Base-by-base conservation (phyloP, 2,113 vertebrate genomes). In the Helogale parvula region DNA sequence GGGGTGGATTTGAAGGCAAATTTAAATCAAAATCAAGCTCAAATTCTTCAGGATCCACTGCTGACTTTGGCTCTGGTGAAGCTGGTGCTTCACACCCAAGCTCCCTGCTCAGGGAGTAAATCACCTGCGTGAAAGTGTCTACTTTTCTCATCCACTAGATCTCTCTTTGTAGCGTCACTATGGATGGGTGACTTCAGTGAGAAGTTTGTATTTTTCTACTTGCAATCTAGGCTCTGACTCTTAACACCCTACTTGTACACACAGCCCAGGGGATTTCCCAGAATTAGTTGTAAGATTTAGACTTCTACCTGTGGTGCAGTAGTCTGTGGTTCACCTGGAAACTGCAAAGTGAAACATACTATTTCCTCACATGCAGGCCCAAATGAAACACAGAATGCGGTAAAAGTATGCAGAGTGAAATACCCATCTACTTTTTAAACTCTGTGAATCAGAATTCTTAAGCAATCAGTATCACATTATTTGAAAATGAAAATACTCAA, bases 401-500 rank as follows among this genome's bases (percentile, higher is more conserved):
- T 38, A 77, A 71, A 92, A 54, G 31, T 38, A 27, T 33, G 21
- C n/a, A 68, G 31, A 71, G 8, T 68, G 68, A 86, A 88, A 77
- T 52, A 65, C 23, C 9, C 29, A 68, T 25, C 47, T 81, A 82
- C 65, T 82, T 92, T 85, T 66, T 76, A 82, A 77, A 65, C 35
- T 87, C 92, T 68, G 92, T 94, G 69, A 90, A 89, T 93, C 14
- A 72, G 68, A 83, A 68, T 77, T 69, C 52, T 94, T 93, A 82
- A 93, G 74, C 88, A 93, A 85, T 74, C 63, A 82, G 11, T 94
- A 21, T 76, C 86, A 92, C 71, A 88, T 76, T 72, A 81, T 90
- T 94, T 91, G 45, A 90, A 94, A 94, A 71, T 81, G 27, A 88
- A 93, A 95, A 94, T n/a, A 89, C 17, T 13, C 38, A 87, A 72